These are phyloP conservation scores for Yponomeuta sedellus DNA, from an alignment of 2,888 invertebrate species.

Conservation along the genomic window DNA sequence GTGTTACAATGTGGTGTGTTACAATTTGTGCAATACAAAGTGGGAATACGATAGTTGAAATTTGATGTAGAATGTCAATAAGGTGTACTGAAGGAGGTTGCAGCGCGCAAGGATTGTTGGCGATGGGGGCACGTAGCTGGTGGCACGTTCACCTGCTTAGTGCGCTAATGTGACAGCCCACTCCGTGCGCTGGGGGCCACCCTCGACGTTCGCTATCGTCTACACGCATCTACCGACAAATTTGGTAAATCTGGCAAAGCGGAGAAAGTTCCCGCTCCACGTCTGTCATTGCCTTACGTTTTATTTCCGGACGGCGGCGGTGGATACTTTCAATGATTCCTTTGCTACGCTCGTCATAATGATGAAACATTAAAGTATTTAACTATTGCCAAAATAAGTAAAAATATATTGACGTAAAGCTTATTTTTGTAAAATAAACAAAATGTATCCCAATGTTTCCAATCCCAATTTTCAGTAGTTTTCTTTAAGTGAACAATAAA, in stretches of 20 bases:
- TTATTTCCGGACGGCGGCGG: slow-evolving; percentile 4
- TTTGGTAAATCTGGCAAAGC: slow-evolving; percentile 6
- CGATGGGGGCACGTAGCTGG: slow-evolving; percentile 32
- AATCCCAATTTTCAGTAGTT: background rate
- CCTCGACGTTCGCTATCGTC: slow-evolving; percentile 25
- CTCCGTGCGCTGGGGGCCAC: slow-evolving; percentile 23
- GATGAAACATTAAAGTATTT: background rate
- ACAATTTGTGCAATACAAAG: background rate
- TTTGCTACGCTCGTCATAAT: no score
- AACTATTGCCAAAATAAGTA: background rate
- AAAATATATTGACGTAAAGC: background rate
- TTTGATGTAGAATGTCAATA: background rate
- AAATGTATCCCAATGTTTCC: background rate
- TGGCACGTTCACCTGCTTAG: slow-evolving; percentile 56
- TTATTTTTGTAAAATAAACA: background rate
- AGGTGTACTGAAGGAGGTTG: background rate
- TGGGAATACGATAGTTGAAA: background rate
- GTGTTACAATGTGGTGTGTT: background rate
- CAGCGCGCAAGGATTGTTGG: slow-evolving; percentile 10
- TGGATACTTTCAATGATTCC: no score
- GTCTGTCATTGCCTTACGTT: slow-evolving; percentile 9
- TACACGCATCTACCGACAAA: slow-evolving; percentile 19
- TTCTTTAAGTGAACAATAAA: background rate
- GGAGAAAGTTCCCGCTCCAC: slow-evolving; percentile 4
- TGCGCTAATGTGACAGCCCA: slow-evolving; percentile 47